Evolutionary conservation across 2,888 invertebrate species (phyloP).

Genomic region (Himalopsyche anomala): DNA sequence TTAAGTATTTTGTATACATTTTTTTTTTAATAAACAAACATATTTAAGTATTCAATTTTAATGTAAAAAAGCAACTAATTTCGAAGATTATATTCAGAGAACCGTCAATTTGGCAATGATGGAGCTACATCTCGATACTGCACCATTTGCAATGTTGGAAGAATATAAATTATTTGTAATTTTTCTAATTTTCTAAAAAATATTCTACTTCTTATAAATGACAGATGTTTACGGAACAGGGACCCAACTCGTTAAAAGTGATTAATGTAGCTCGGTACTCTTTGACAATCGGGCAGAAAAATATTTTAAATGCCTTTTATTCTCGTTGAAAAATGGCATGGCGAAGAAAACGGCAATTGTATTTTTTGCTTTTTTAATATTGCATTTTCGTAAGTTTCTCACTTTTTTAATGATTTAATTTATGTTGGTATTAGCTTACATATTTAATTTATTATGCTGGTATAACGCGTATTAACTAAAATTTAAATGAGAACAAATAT

Average conservation of each 20-base stretch:
- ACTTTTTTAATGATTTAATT: slow-evolving; percentile 8
- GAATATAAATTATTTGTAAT: no score
- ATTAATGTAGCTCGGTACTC: slow-evolving; percentile 27
- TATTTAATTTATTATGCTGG: slow-evolving; percentile 9
- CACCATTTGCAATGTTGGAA: no score
- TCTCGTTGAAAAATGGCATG: slow-evolving; percentile 28
- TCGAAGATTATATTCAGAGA: background rate
- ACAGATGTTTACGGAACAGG: background rate
- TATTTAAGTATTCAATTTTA: background rate
- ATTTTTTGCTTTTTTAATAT: slow-evolving; percentile 26
- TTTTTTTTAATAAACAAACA: no score
- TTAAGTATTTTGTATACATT: no score
- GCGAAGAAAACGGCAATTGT: slow-evolving; percentile 31
- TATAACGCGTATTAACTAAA: background rate
- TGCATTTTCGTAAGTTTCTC: background rate
- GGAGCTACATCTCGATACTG: no score
- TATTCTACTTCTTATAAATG: no score
- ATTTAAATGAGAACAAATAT: background rate
- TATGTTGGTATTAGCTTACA: slow-evolving; percentile 25
- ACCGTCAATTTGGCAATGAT: no score
- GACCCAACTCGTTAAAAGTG: slow-evolving; percentile 23
- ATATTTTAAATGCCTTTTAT: slow-evolving; percentile 45
- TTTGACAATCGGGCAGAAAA: slow-evolving; percentile 37
- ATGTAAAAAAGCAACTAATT: slow-evolving; percentile 11
- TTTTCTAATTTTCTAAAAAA: no score